A percentile compares a stretch with the other conserved stretches of the same genome.
Evolutionary conservation across 2,888 invertebrate genomes (phyloP).

Genomic region (Ophion costatus): DNA sequence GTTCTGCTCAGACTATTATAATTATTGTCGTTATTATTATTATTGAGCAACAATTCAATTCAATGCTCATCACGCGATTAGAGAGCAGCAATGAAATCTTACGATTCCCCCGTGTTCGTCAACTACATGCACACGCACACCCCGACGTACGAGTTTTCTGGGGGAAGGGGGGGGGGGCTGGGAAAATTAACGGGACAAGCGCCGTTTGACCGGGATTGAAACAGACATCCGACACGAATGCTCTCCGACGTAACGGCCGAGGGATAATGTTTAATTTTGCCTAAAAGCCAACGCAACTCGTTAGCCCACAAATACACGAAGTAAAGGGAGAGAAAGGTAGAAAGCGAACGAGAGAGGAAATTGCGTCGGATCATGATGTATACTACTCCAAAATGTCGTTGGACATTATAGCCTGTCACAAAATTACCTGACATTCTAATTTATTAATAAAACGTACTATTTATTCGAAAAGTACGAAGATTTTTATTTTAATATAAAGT

Average conservation of each 20-base stretch:
- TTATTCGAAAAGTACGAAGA: too few relatives aligned
- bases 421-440: too few relatives aligned
- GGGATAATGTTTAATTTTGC: conserved; percentile 33
- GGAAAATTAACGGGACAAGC: conserved; percentile 41
- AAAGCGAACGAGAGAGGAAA: background rate
- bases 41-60: conserved; percentile 22
- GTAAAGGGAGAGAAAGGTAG: background rate
- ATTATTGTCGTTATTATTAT: background rate
- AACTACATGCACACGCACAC: background rate
- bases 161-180: background rate
- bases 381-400: too few relatives aligned
- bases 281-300: conserved; percentile 33
- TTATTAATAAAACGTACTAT: too few relatives aligned
- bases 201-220: conserved; percentile 63
- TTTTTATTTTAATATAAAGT: too few relatives aligned
- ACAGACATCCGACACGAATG: conserved; percentile 74
- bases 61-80: conserved; percentile 12
- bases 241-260: conserved; percentile 72
- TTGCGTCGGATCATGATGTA: too few relatives aligned
- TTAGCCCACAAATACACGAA: background rate
- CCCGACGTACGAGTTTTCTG: background rate
- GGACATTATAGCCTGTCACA: too few relatives aligned
- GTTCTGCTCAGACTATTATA: background rate
- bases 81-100: conserved; percentile 37
- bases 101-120: conserved; percentile 21